Percentiles rank a stretch among this genome's conserved stretches.
Evolutionary conservation across 53 echinoderm and acorn worm genomes (phyloP).

Genomic region (Echinarachnius parma): DNA sequence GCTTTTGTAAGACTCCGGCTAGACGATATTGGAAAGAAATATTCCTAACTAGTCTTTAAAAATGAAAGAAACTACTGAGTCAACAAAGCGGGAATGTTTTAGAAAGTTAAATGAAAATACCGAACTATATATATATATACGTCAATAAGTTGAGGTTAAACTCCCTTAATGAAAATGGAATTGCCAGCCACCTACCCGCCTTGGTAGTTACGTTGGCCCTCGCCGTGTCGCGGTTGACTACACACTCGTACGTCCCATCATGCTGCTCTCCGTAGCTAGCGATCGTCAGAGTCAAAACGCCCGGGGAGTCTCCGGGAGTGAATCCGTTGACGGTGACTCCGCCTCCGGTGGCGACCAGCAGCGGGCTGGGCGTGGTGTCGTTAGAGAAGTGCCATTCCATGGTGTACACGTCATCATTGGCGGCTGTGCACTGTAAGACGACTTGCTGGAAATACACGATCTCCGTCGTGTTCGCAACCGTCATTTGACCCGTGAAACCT

Average conservation of each 20-base stretch:
- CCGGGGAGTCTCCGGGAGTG: not conserved
- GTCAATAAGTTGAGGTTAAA: too few species aligned
- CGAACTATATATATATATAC: too few species aligned
- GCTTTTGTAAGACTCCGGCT: too few species aligned
- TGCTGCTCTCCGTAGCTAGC: not conserved
- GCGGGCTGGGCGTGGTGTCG: not conserved
- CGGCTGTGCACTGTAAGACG: constrained; percentile 14
- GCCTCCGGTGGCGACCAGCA: not conserved
- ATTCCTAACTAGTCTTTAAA: too few species aligned
- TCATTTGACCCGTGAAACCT: constrained; percentile 16
- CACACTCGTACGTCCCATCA: constrained; percentile 31
- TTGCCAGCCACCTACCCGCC: constrained; percentile 7
- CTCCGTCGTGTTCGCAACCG: constrained; percentile 11
- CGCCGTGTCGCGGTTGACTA: constrained; percentile 1
- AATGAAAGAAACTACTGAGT: too few species aligned
- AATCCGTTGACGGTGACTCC: constrained; percentile 1
- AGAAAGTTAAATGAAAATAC: too few species aligned
- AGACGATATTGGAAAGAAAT: too few species aligned
- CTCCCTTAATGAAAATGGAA: too few species aligned
- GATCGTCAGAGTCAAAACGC: constrained; percentile 8
- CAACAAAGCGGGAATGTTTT: too few species aligned
- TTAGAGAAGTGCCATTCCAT: constrained; percentile 38
- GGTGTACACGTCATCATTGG: constrained; percentile 1
- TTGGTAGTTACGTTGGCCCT: constrained; percentile 11
- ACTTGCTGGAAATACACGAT: constrained; percentile 24